Conservation (phyloP, 2,888 invertebrate species). For the Prenolepis imparis region DNA sequence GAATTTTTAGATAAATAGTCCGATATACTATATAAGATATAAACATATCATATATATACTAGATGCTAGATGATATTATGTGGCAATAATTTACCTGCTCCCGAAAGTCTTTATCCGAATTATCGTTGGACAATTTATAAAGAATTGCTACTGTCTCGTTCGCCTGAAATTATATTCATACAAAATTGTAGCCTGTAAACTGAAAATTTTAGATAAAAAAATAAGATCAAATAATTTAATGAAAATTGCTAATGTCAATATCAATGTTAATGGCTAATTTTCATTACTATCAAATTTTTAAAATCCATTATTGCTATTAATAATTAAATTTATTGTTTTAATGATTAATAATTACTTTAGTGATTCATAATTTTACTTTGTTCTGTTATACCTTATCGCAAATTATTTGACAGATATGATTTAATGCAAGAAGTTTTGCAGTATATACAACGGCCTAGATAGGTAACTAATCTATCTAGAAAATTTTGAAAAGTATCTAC, state of each 20-base stretch:
- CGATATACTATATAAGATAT: not conserved
- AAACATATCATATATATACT: not conserved
- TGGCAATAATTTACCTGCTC: constrained; percentile 17
- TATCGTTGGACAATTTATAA: constrained; percentile 13
- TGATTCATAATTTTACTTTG: no score
- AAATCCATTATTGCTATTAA: not conserved
- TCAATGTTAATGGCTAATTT: not conserved
- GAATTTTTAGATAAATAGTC: not conserved
- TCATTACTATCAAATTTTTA: not conserved
- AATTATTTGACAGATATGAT: constrained; percentile 11
- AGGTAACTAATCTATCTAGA: not conserved
- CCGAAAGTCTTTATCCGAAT: not conserved
- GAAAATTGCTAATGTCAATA: not conserved
- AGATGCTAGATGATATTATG: not conserved
- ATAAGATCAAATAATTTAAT: not conserved
- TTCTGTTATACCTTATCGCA: constrained; percentile 17
- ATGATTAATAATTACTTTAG: not conserved
- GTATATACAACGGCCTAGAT: not conserved
- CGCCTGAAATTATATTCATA: constrained; percentile 16
- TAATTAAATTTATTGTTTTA: no score
- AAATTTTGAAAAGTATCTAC: not conserved
- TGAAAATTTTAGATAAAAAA: not conserved
- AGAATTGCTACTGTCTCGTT: not conserved
- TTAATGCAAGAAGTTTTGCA: constrained; percentile 1
- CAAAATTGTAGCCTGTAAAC: not conserved